These are phyloP conservation scores for Microctonus aethiopoides DNA, from an alignment of 2,888 invertebrate species.

Conservation along the genomic window DNA sequence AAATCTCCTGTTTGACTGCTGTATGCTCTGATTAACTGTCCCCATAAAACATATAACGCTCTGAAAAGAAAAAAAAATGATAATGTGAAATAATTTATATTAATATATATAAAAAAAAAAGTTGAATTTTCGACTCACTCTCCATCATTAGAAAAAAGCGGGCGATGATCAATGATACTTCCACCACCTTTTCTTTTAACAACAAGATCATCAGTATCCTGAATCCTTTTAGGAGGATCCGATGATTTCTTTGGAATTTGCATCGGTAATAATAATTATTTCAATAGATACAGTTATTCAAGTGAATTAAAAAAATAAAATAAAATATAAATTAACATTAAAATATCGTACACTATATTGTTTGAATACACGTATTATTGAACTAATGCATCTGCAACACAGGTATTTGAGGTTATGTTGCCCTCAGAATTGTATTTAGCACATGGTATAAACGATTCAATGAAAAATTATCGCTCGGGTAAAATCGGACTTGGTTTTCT, in stretches of 20 bases:
- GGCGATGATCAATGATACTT: slow-evolving; percentile 72
- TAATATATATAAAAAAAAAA: slow-evolving; percentile 21
- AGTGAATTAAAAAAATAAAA: too few species aligned
- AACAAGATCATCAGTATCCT: slow-evolving; percentile 63
- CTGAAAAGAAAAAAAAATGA: slow-evolving; percentile 63
- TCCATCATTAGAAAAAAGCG: slow-evolving; percentile 73
- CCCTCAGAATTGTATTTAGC: too few species aligned
- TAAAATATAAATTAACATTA: too few species aligned
- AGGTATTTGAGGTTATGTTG: too few species aligned
- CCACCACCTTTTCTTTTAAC: slow-evolving; percentile 74
- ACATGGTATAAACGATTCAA: too few species aligned
- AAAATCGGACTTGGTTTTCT: too few species aligned
- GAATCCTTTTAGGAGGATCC: background rate
- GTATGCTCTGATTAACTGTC: slow-evolving; percentile 72
- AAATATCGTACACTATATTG: too few species aligned
- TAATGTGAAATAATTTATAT: slow-evolving; percentile 11
- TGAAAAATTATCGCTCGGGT: too few species aligned
- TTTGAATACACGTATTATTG: too few species aligned
- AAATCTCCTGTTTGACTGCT: slow-evolving; percentile 75
- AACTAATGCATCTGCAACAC: too few species aligned
- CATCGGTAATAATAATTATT: background rate
- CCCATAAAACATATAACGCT: slow-evolving; percentile 73
- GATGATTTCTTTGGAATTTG: background rate
- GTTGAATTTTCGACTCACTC: slow-evolving; percentile 69
- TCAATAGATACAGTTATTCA: background rate